phyloP scores from a whole-genome alignment of 2,113 vertebrate genomes.

The Cygnus buccinator region DNA sequence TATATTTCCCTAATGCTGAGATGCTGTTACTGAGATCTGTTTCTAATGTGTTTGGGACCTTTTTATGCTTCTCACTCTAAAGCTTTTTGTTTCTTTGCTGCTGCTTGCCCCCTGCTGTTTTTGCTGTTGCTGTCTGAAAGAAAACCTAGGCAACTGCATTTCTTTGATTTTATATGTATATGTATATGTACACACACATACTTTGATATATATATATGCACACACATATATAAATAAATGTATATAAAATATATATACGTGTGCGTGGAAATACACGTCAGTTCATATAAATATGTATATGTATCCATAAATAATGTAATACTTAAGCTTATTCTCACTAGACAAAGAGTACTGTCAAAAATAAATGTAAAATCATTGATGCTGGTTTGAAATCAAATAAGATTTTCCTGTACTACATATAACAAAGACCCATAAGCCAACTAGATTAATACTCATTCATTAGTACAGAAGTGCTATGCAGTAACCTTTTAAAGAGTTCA shows the following conservation, averaged over 20 bases:
- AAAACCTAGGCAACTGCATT: background rate
- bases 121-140: background rate
- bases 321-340: background rate
- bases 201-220: background rate
- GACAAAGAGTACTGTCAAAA: background rate
- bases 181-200: background rate
- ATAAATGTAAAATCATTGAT: background rate
- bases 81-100: slow-evolving; percentile 4
- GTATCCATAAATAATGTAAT: background rate
- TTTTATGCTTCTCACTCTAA: background rate
- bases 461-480: background rate
- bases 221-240: too few species aligned
- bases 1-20: slow-evolving; percentile 9
- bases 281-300: too few species aligned
- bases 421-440: background rate
- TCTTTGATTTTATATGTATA: background rate
- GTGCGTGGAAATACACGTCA: background rate
- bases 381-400: background rate
- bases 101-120: slow-evolving; percentile 57
- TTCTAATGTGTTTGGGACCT: slow-evolving; percentile 7
- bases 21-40: background rate
- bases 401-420: background rate
- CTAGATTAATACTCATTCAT: background rate
- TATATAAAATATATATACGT: background rate
- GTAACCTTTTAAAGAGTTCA: background rate